Conservation (phyloP, 2,797 vertebrate genomes). For the Etheostoma perlongum region DNA sequence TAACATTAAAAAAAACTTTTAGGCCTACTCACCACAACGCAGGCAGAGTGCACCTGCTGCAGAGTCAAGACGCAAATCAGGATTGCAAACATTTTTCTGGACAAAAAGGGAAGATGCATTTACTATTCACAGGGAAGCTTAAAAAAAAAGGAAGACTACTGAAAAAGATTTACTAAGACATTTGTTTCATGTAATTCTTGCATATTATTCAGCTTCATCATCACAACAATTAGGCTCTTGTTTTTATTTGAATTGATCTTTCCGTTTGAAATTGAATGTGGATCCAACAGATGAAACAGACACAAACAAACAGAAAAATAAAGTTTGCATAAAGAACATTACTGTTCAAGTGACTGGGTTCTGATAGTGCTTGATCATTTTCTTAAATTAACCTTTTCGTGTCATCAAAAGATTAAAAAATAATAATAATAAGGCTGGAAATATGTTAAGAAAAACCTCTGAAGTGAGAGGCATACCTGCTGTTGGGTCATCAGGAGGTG, state of each 20-base stretch:
- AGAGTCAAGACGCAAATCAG: constrained; percentile 60
- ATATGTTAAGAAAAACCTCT: background rate
- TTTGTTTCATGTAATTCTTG: background rate
- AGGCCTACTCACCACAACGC: constrained; percentile 64
- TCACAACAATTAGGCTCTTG: background rate
- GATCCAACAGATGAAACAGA: background rate
- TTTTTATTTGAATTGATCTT: background rate
- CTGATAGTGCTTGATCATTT: background rate
- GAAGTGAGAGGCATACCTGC: constrained; percentile 52
- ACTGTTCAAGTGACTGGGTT: background rate
- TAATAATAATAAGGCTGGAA: background rate
- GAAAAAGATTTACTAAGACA: background rate
- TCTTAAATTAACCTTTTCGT: background rate
- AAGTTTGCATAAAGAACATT: background rate
- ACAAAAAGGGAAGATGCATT: background rate
- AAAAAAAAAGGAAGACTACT: background rate
- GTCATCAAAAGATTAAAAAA: background rate
- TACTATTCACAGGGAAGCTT: background rate
- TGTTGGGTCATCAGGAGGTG: constrained; percentile 14
- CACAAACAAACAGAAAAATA: background rate
- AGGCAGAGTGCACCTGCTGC: constrained; percentile 58
- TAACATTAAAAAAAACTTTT: background rate
- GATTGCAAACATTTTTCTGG: constrained; percentile 68
- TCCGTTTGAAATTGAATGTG: background rate
- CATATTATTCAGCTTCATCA: background rate